Evolutionary conservation across 2,888 invertebrate genomes (phyloP), one percentile per base, ranked within the genome.

Genomic region (Limenitis camilla): DNA sequence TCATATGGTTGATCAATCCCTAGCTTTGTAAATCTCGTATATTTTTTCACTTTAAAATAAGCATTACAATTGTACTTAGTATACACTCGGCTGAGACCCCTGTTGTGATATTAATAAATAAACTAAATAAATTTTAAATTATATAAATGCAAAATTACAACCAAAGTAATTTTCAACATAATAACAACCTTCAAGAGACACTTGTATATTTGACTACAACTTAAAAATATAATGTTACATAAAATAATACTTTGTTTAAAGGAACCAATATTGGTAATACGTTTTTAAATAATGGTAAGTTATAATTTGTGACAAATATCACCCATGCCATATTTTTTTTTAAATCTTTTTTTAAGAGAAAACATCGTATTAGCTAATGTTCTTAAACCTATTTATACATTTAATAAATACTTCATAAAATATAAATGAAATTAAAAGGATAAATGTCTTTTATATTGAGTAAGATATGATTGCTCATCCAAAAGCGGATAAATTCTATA

Each of bases 111-210:
- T 10, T 36, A 27, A n/a, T 44, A 10, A 5, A 36, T 11, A n/a
- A 3, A 29, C 11, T 35, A 33, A 29, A 11, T 35, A 11, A 35
- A 29, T 10, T 11, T 19, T 1, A 30, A 32, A 28, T 27, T n/a
- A n/a, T 32, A 10, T 48, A 48, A 48, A 48, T 48, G 48, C 40
- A 38, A 48, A 19, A 32, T 32, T 40, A 48, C 48, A 48, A 48
- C 48, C 48, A 40, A 33, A 48, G 40, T 31, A 5, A 36, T 36
- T 36, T 10, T 5, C 5, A 35, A 30, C 31, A 43, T 32, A 32
- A 42, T 32, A 36, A 11, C 27, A 36, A 45, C 10, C 36, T 45
- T 36, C 29, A 45, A 35, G 36, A 45, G 36, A 2, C 10, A 30
- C 29, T 35, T 44, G 10, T 29, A 44, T 8, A 29, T 10, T 10